A percentile compares a stretch with the other conserved stretches of the same genome.
Evolutionary conservation across 1,140 invertebrate genomes (phyloP).

Genomic region (Luehdorfia chinensis): DNA sequence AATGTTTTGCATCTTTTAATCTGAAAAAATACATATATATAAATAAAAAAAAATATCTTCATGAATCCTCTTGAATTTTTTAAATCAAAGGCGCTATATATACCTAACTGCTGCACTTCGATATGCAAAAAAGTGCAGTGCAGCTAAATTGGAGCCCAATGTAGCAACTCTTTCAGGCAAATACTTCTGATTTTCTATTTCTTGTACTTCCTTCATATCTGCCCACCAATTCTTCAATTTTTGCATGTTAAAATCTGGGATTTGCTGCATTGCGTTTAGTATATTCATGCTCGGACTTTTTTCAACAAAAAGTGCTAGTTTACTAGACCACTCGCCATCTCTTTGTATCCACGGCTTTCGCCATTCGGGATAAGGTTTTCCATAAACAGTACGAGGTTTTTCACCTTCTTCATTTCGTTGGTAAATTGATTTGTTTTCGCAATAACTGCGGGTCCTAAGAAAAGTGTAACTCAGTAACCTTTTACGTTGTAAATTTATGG

Average conservation of each 20-base stretch:
- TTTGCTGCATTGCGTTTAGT: slow-evolving; percentile 41
- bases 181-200: slow-evolving; percentile 60
- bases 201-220: slow-evolving; percentile 56
- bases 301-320: slow-evolving; percentile 58
- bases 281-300: slow-evolving; percentile 57
- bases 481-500: slow-evolving; percentile 28
- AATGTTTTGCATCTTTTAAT: slow-evolving; percentile 45
- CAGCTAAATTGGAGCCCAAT: slow-evolving; percentile 60
- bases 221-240: slow-evolving; percentile 54
- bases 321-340: slow-evolving; percentile 54
- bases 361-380: slow-evolving; percentile 58
- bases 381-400: slow-evolving; percentile 48
- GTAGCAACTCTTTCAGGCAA: slow-evolving; percentile 45
- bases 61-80: not conserved
- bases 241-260: slow-evolving; percentile 42
- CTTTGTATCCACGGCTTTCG: slow-evolving; percentile 57
- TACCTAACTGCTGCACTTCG: slow-evolving; percentile 57
- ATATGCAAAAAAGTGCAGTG: slow-evolving; percentile 62
- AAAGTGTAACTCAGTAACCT: slow-evolving; percentile 25
- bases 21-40: slow-evolving; percentile 41
- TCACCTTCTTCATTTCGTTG: slow-evolving; percentile 54
- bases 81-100: slow-evolving; percentile 2
- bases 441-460: slow-evolving; percentile 38
- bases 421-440: slow-evolving; percentile 60
- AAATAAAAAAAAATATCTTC: not conserved